A percentile compares a stretch with the other conserved stretches of the same genome.
Conservation (phyloP, 2,797 vertebrate genomes). For the Sebastes miniatus region DNA sequence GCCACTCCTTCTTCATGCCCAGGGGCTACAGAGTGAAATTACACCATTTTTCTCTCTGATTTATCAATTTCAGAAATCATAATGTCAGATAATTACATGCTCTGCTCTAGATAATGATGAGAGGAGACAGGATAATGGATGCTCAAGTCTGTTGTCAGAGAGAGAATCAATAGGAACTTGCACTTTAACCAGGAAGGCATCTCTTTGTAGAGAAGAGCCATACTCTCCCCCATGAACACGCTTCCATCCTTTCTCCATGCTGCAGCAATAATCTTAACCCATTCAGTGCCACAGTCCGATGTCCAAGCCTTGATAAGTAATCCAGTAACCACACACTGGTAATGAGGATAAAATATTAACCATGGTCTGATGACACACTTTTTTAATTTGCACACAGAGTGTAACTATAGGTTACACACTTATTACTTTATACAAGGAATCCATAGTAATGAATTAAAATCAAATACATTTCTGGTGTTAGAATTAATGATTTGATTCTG, state of each 20-base stretch:
- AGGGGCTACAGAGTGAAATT: not conserved
- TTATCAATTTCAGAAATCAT: not conserved
- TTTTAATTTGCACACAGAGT: not conserved
- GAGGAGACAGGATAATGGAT: not conserved
- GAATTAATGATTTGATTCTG: not conserved
- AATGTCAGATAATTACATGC: not conserved
- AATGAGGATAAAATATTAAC: not conserved
- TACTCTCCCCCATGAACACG: constrained; percentile 22
- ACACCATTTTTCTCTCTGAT: not conserved
- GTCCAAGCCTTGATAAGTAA: not conserved
- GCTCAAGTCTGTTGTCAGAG: not conserved
- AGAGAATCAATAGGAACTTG: constrained; percentile 10
- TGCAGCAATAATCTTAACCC: constrained; percentile 77
- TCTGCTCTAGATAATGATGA: not conserved
- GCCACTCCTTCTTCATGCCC: constrained; percentile 29
- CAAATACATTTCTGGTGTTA: not conserved
- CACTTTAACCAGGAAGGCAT: constrained; percentile 40
- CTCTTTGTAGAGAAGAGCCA: constrained; percentile 19
- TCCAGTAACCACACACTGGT: not conserved
- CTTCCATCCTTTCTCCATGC: constrained; percentile 57
- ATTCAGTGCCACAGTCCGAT: constrained; percentile 42
- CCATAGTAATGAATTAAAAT: not conserved
- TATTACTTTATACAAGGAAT: not conserved
- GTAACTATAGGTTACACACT: not conserved
- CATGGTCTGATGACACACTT: not conserved